Base-by-base conservation (phyloP, 1,140 invertebrate species). In the Hormaphis cornu region DNA sequence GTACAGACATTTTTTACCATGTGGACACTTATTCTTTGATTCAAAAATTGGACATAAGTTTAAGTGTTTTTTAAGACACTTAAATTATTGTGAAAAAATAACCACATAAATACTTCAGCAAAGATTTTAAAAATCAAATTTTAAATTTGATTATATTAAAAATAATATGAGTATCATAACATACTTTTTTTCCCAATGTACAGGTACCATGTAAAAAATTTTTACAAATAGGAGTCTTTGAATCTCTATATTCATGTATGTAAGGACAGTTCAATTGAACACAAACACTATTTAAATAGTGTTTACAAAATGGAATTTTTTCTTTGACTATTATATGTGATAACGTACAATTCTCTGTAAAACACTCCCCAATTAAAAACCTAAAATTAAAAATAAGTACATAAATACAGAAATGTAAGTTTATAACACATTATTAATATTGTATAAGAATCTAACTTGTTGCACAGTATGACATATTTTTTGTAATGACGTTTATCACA, bases 401-500 rank as follows among this genome's bases (percentile, higher is more conserved):
- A 8, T 33, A 12, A 8, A 56, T 16, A 6, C 33, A 58, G 4
- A 22, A 37, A 44, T 28, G 26, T 61, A 28, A 30, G 22, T 37
- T 22, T 18, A 18, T 28, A 28, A 61, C 28, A 28, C 24, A 46
- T 61, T 46, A 14, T 16, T 20, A 46, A n/a, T 20, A n/a, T n/a
- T n/a, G n/a, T n/a, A 30, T 9, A 30, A 63, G 30, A 12, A 22
- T 24, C 61, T 14, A 50, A 66, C 61, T 66, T 66, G 22, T 26
- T 33, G 61, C 61, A 66, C 16, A 66, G n/a, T 22, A 20, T 48
- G 14, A 66, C 35, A 7, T 14, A 66, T 50, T 66, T 66, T 66
- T 66, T 66, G 28, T 66, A 66, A 33, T 66, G 61, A 4, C 61
- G 26, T n/a, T 66, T 66, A 48, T 66, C 61, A 48, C 61, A 66